phyloP scores from a whole-genome alignment of 2,888 invertebrate genomes.

The Lordiphosa andalusiaca region DNA sequence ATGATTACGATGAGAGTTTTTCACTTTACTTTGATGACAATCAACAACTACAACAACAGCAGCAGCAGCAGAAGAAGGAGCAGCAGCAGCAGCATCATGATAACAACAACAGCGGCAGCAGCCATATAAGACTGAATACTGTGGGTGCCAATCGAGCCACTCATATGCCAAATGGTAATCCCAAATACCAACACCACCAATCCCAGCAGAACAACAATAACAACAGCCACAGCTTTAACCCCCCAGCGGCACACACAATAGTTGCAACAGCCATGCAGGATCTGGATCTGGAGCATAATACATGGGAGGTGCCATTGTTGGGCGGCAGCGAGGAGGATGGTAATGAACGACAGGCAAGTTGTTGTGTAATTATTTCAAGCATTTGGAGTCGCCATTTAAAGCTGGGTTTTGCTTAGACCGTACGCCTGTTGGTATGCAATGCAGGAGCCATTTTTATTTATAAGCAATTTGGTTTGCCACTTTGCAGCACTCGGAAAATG shows the following conservation, averaged over 20 bases:
- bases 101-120: constrained; percentile 9
- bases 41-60: constrained; percentile 25
- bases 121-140: constrained; percentile 49
- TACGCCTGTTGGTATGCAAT: constrained; percentile 26
- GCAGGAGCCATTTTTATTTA: constrained; percentile 48
- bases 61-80: constrained; percentile 15
- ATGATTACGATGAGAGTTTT: constrained; percentile 56
- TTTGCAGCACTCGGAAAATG: constrained; percentile 44
- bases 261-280: constrained; percentile 17
- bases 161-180: constrained; percentile 45
- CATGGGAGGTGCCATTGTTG: constrained; percentile 71
- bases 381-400: background rate
- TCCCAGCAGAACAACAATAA: constrained; percentile 14
- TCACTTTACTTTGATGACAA: constrained; percentile 47
- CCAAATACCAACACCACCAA: constrained; percentile 29
- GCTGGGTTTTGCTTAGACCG: background rate
- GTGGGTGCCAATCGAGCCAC: constrained; percentile 23
- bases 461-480: constrained; percentile 45
- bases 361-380: too few species aligned
- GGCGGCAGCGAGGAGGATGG: constrained; percentile 38
- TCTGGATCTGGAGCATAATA: constrained; percentile 54
- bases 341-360: constrained; percentile 42
- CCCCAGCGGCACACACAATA: constrained; percentile 20
- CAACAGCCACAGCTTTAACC: constrained; percentile 13
- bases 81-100: constrained; percentile 30